Percentiles rank a stretch among this genome's conserved stretches.
phyloP scores from a whole-genome alignment of 1,140 invertebrate genomes.

The Triops longicaudatus region DNA sequence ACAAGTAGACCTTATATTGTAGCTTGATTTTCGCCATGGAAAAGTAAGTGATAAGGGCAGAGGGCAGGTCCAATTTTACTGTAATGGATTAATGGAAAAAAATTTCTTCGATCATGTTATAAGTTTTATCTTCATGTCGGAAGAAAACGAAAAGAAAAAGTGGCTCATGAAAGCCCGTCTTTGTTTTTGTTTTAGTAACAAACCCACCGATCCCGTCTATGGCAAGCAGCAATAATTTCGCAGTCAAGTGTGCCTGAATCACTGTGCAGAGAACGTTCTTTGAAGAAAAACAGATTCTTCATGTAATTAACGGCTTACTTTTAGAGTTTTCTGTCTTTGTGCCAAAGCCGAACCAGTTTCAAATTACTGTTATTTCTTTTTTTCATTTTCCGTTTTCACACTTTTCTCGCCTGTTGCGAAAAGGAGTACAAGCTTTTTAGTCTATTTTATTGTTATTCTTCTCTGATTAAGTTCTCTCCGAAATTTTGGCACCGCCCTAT shows the following conservation, averaged over 20 bases:
- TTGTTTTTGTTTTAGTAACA: conserved; percentile 31
- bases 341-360: not conserved
- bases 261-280: too few relatives aligned
- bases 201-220: conserved; percentile 30
- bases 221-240: conserved; percentile 22
- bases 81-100: not conserved
- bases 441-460: not conserved
- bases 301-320: not conserved
- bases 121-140: too few relatives aligned
- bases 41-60: conserved; percentile 21
- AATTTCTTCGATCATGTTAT: not conserved
- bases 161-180: conserved; percentile 21
- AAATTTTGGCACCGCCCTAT: not conserved
- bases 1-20: conserved; percentile 18
- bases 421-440: too few relatives aligned
- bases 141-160: not conserved
- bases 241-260: not conserved
- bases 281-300: too few relatives aligned
- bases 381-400: too few relatives aligned
- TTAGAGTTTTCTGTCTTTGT: not conserved
- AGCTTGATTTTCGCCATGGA: not conserved
- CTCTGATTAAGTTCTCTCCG: not conserved
- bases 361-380: too few relatives aligned
- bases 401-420: too few relatives aligned
- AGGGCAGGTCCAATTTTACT: conserved; percentile 20